These are phyloP conservation scores for Muntiacus muntjak DNA, from an alignment of 2,113 vertebrate genomes.

Conservation along the genomic window DNA sequence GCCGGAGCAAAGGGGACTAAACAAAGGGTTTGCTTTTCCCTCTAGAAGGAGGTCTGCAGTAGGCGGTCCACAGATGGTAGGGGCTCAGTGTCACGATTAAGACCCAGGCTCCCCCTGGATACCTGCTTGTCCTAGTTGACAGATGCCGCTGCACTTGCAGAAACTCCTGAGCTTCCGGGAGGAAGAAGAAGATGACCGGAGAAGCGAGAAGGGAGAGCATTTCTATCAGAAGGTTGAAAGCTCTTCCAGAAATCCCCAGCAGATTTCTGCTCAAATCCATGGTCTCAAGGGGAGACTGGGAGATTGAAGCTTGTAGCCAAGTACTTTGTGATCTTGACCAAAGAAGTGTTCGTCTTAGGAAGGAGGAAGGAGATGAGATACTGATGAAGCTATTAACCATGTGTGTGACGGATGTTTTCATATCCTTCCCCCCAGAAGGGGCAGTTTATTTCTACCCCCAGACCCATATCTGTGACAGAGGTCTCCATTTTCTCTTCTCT, in stretches of 20 bases:
- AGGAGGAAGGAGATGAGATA: background rate
- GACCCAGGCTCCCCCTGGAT: background rate
- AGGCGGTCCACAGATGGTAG: background rate
- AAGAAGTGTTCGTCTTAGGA: background rate
- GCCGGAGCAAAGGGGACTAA: background rate
- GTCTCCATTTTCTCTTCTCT: background rate
- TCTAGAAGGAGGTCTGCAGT: background rate
- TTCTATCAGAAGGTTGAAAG: background rate
- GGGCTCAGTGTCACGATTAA: background rate
- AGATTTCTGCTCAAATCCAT: background rate
- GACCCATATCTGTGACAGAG: rapidly evolving
- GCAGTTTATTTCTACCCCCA: background rate
- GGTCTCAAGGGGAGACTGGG: background rate
- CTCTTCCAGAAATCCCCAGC: background rate
- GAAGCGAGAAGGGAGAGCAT: background rate
- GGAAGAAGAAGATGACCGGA: background rate
- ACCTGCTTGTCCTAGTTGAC: no score
- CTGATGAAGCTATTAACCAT: background rate
- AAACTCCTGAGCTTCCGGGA: background rate
- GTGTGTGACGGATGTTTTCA: background rate
- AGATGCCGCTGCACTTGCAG: background rate
- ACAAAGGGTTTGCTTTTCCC: background rate
- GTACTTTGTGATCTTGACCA: background rate
- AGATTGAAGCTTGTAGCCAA: background rate
- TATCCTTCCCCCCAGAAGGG: no score